Conservation (phyloP, 1,140 invertebrate species). For the Physella acuta region DNA sequence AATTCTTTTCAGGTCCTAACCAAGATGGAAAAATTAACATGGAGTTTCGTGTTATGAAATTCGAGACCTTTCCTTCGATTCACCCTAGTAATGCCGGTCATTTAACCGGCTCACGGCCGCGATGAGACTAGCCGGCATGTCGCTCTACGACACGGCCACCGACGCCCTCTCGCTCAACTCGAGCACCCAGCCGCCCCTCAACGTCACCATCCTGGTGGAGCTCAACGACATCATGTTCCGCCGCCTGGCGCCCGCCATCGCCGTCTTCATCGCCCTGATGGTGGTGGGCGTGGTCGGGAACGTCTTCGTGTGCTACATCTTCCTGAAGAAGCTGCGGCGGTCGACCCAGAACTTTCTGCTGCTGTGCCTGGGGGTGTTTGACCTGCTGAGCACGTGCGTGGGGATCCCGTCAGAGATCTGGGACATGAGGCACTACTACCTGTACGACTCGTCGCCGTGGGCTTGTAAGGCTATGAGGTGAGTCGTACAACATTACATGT, state of each 20-base stretch:
- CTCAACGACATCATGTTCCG: conserved; percentile 32
- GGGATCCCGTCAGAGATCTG: conserved; percentile 35
- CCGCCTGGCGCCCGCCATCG: conserved; percentile 30
- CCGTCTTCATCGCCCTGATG: conserved; percentile 34
- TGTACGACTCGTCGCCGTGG: conserved; percentile 24
- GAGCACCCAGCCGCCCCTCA: too few species aligned
- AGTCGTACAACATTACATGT: neutral
- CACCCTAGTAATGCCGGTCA: too few species aligned
- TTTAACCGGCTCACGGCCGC: too few species aligned
- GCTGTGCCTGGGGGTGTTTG: conserved; percentile 37
- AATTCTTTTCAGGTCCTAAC: too few species aligned
- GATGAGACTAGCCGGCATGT: too few species aligned
- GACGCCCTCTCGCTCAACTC: too few species aligned
- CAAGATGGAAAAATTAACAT: too few species aligned
- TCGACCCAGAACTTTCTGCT: conserved; percentile 39
- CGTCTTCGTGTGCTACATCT: conserved; percentile 34
- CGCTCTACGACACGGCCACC: too few species aligned
- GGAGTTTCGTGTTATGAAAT: too few species aligned
- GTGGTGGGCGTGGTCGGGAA: conserved; percentile 40
- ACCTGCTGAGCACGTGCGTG: conserved; percentile 38
- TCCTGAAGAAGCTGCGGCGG: conserved; percentile 29
- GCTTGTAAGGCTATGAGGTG: conserved; percentile 30
- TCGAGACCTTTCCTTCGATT: too few species aligned
- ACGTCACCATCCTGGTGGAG: conserved; percentile 17
- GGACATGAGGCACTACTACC: conserved; percentile 33